phyloP scores from a whole-genome alignment of 2,797 vertebrate species.

The Melanotaenia nigrans region DNA sequence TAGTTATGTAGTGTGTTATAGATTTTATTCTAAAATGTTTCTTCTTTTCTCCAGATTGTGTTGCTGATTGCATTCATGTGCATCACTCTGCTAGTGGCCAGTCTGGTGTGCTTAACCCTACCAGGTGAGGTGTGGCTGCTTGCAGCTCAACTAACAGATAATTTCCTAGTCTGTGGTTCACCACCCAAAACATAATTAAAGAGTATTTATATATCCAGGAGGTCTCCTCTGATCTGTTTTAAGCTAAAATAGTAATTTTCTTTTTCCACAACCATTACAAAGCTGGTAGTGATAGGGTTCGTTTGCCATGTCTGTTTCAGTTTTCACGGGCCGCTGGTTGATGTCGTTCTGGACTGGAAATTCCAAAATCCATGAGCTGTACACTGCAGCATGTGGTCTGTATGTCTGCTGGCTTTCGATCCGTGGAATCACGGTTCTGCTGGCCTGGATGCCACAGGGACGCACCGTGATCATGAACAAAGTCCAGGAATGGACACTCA shows the following conservation, averaged over 20 bases:
- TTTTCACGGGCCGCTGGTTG: constrained; percentile 98
- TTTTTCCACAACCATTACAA: not conserved
- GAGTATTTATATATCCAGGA: not conserved
- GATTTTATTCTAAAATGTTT: constrained; percentile 5
- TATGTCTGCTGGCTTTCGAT: constrained; percentile 98
- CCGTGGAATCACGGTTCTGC: constrained; percentile 91
- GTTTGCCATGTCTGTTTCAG: constrained; percentile 72
- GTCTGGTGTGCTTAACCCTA: constrained; percentile 93
- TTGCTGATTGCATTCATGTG: constrained; percentile 95
- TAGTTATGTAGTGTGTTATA: not conserved
- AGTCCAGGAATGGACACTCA: constrained; percentile 98
- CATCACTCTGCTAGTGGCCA: constrained; percentile 92
- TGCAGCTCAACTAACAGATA: constrained; percentile 1
- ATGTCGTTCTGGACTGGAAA: constrained; percentile 99
- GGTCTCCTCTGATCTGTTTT: constrained; percentile 18
- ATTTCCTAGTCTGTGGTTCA: constrained; percentile 5
- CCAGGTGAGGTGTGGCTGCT: constrained; percentile 85
- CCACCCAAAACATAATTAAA: constrained; percentile 53
- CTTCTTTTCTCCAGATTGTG: constrained; percentile 85
- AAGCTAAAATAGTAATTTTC: not conserved
- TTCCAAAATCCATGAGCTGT: constrained; percentile 97
- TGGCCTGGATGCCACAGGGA: constrained; percentile 99
- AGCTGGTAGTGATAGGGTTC: not conserved
- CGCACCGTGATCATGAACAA: constrained; percentile 94
- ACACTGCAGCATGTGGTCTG: constrained; percentile 97